These are phyloP conservation scores for Pseudomyrmex concolor DNA, from an alignment of 1,140 invertebrate species.

Conservation along the genomic window DNA sequence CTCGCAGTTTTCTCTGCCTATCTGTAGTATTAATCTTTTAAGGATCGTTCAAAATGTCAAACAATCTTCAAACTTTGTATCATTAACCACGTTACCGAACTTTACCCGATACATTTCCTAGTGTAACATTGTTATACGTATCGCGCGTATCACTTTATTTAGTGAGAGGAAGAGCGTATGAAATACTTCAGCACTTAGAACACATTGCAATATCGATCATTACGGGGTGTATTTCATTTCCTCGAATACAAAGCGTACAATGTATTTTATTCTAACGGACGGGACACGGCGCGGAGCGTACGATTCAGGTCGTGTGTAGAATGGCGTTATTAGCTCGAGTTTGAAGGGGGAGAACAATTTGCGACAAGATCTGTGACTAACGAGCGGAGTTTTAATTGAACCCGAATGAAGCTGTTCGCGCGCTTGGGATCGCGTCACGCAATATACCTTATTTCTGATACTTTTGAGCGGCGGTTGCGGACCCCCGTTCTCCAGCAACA, in stretches of 20 bases:
- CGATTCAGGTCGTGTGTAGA: background rate
- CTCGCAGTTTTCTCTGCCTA: background rate
- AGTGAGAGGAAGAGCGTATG: background rate
- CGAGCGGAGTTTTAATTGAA: conserved; percentile 25
- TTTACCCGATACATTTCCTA: background rate
- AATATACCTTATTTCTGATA: conserved; percentile 82
- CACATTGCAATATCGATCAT: background rate
- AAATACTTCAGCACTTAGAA: background rate
- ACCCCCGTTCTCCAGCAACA: conserved; percentile 83
- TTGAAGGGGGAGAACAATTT: background rate
- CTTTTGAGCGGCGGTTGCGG: conserved; percentile 78
- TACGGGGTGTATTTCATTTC: too few relatives aligned
- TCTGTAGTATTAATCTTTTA: conserved; percentile 13
- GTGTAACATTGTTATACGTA: background rate
- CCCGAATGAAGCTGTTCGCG: background rate
- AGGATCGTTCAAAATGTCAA: conserved; percentile 22
- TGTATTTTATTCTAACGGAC: background rate
- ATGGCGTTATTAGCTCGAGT: background rate
- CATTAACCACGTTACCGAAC: background rate
- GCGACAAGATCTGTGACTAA: background rate
- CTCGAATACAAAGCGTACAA: too few relatives aligned
- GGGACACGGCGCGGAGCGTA: background rate
- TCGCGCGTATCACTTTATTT: background rate
- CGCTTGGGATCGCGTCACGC: background rate
- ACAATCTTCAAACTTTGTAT: background rate